phyloP scores from a whole-genome alignment of 1,140 invertebrate species.

The Gryllus bimaculatus region DNA sequence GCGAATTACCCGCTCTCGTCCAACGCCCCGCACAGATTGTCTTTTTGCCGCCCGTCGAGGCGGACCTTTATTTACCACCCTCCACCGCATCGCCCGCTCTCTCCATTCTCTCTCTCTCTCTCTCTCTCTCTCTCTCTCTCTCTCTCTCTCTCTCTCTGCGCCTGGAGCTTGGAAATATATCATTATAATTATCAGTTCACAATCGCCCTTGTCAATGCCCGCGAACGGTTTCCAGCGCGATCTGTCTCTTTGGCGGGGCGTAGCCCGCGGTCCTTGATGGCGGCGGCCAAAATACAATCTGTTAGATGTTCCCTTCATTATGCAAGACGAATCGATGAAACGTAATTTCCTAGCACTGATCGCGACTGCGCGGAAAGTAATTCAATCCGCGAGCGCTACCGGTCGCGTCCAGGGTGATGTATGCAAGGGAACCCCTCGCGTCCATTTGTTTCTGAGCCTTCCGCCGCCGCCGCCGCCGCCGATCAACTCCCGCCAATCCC shows the following conservation, averaged over 20 bases:
- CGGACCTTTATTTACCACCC: background rate
- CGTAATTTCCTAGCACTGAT: background rate
- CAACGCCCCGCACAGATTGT: background rate
- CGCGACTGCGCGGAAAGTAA: background rate
- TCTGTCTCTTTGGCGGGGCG: background rate
- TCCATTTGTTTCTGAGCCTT: too few species aligned
- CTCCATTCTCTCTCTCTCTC: too few species aligned
- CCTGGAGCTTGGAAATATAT: background rate
- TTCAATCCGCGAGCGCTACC: background rate
- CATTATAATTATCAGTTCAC: background rate
- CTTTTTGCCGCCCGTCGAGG: background rate
- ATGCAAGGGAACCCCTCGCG: too few species aligned
- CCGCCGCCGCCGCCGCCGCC: too few species aligned
- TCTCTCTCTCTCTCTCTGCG: background rate
- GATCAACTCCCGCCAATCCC: too few species aligned
- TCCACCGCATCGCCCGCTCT: background rate
- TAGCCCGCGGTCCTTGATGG: background rate
- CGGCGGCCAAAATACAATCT: background rate
- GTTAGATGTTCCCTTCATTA: background rate
- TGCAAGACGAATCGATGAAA: background rate
- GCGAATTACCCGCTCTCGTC: background rate
- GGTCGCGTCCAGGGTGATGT: too few species aligned
- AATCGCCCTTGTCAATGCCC: background rate
- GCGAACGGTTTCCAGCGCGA: background rate
- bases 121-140: background rate